Evolutionary conservation across 2,797 vertebrate species (phyloP), one percentile per base, ranked within the genome.

Genomic region (Enteromius argenteus): DNA sequence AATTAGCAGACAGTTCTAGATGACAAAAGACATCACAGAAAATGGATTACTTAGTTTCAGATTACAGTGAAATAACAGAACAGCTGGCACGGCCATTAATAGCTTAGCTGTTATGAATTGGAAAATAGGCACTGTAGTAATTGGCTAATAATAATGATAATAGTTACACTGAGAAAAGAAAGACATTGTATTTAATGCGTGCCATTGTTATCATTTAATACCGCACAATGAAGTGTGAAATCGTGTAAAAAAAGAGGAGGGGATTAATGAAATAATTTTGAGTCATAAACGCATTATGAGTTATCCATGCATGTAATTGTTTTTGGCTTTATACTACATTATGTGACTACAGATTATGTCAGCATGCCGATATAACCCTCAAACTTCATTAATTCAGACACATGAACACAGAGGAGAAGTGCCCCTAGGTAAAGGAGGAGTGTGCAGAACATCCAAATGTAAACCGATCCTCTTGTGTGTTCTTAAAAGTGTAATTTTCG

Each of bases 221-320:
- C 85, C 42, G 74, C 58, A 88, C 80, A 88, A 79, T 86, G 87
- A 81, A 88, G 69, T 80, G 80, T 83, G 51, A 86, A 81, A 88
- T 84, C 58, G 32, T 88, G 85, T 84, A 80, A 84, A 86, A 81
- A 87, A 69, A 67, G 51, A 39, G 21, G 58, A 14, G 10, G 79
- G 83, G 56, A 30, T 58, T 87, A 84, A 79, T 81, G 44, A 85
- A 84, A 84, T 86, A 79, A 87, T 82, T 69, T 77, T 83, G 60
- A 84, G 86, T 86, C 86, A 79, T 84, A 81, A 81, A 79, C 13
- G 78, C 74, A 86, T 85, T 88, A 84, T 85, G 81, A 87, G 64
- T 35, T 68, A 89, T 76, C 73, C 79, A 79, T 81, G 81, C 86
- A 76, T 86, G 86, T 87, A 89, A 89, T 89, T 89, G 86, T 84